These are phyloP conservation scores for Pomacea maculata DNA, from an alignment of 1,140 invertebrate genomes.

Conservation along the genomic window DNA sequence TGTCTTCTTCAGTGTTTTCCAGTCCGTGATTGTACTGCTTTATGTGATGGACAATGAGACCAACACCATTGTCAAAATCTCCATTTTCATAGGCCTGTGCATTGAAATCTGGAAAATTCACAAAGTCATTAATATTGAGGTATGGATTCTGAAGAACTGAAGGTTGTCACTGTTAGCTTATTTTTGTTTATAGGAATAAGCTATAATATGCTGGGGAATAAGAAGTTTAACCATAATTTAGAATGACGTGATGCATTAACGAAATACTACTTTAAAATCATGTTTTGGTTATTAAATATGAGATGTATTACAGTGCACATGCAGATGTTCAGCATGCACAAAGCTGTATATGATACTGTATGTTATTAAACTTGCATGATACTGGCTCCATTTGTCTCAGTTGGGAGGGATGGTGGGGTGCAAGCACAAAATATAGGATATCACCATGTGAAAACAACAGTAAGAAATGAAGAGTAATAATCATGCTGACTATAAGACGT, in stretches of 20 bases:
- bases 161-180: not conserved
- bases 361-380: too few relatives aligned
- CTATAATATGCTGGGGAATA: not conserved
- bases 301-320: too few relatives aligned
- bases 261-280: too few relatives aligned
- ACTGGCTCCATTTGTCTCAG: too few relatives aligned
- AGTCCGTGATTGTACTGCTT: slow-evolving; percentile 91
- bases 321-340: too few relatives aligned
- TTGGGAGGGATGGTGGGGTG: too few relatives aligned
- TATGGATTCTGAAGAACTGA: slow-evolving; percentile 30
- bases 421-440: too few relatives aligned
- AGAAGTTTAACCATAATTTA: not conserved
- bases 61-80: slow-evolving; percentile 93
- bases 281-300: too few relatives aligned
- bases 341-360: too few relatives aligned
- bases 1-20: slow-evolving; percentile 99
- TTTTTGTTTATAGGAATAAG: not conserved
- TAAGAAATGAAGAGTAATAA: too few relatives aligned
- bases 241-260: not conserved
- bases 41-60: slow-evolving; percentile 99
- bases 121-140: slow-evolving; percentile 78
- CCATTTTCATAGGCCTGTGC: slow-evolving; percentile 83
- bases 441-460: too few relatives aligned
- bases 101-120: slow-evolving; percentile 99
- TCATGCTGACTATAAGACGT: too few relatives aligned